Conservation (phyloP, 2,797 vertebrate genomes). For the Malacoctenus gilli region DNA sequence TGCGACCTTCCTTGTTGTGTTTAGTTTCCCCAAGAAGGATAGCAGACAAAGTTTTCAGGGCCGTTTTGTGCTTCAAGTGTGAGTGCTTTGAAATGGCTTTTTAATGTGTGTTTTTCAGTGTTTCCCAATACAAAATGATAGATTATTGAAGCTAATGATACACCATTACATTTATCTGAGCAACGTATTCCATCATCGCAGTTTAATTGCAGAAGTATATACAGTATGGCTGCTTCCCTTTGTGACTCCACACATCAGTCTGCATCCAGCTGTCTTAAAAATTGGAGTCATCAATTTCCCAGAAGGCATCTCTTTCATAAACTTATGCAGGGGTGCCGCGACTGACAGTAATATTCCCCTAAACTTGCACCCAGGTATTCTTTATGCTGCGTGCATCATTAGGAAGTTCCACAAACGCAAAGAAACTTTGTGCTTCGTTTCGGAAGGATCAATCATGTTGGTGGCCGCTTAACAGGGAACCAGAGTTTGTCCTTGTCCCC, state of each 20-base stretch:
- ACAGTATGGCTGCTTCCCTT: constrained; percentile 28
- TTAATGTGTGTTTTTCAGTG: constrained; percentile 45
- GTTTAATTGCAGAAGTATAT: constrained; percentile 41
- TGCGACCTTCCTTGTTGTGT: constrained; percentile 43
- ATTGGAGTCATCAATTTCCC: constrained; percentile 35
- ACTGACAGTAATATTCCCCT: background rate
- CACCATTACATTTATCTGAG: constrained; percentile 28
- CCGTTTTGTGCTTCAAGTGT: constrained; percentile 24
- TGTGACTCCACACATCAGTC: constrained; percentile 31
- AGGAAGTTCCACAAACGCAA: constrained; percentile 3
- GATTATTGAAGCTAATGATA: constrained; percentile 41
- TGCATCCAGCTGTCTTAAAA: constrained; percentile 20
- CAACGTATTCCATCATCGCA: constrained; percentile 42
- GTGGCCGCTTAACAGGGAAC: background rate
- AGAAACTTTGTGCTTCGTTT: background rate
- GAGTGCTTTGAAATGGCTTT: constrained; percentile 36
- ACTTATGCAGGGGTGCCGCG: constrained; percentile 12
- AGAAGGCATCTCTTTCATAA: constrained; percentile 20
- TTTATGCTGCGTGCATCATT: no score
- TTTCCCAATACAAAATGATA: constrained; percentile 48
- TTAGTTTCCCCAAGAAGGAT: constrained; percentile 20
- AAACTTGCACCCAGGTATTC: background rate
- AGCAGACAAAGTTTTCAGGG: constrained; percentile 33
- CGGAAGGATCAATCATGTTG: constrained; percentile 4
- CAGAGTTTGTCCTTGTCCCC: constrained; percentile 8